phyloP scores from a whole-genome alignment of 2,797 vertebrate genomes.

The Coranthus polyacanthus region DNA sequence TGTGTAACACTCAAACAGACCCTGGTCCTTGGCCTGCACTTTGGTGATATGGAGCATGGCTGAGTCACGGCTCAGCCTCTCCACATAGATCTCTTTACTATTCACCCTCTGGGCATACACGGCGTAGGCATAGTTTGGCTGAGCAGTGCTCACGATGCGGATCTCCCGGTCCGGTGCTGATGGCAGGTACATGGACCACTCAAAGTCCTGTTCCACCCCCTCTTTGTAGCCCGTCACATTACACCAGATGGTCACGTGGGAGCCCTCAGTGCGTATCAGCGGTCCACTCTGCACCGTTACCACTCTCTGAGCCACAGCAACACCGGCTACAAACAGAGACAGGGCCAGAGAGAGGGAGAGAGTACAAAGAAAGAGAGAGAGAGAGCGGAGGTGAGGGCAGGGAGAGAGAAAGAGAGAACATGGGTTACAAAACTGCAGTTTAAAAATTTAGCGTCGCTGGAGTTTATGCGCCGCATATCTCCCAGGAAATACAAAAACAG shows the following conservation, averaged over 20 bases:
- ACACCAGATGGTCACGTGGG: slow-evolving; percentile 90
- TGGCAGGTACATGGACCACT: slow-evolving; percentile 92
- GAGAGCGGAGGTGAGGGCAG: slow-evolving; percentile 3
- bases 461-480: slow-evolving; percentile 55
- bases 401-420: slow-evolving; percentile 50
- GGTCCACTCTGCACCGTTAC: slow-evolving; percentile 89
- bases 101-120: slow-evolving; percentile 85
- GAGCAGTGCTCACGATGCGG: slow-evolving; percentile 91
- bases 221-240: slow-evolving; percentile 89
- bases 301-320: slow-evolving; percentile 82
- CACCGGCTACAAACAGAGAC: slow-evolving; percentile 69
- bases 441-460: slow-evolving; percentile 65
- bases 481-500: slow-evolving; percentile 49
- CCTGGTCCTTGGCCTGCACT: slow-evolving; percentile 88
- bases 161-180: slow-evolving; percentile 84
- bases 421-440: slow-evolving; percentile 70
- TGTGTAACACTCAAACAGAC: slow-evolving; percentile 93
- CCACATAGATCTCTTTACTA: slow-evolving; percentile 88
- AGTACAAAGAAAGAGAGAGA: slow-evolving; percentile 13
- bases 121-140: slow-evolving; percentile 88
- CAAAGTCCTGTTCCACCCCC: slow-evolving; percentile 89
- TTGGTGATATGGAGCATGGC: slow-evolving; percentile 90
- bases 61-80: slow-evolving; percentile 87
- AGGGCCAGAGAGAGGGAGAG: slow-evolving; percentile 18
- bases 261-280: slow-evolving; percentile 87